phyloP scores from a whole-genome alignment of 2,888 invertebrate genomes.

The Metopia argyrocephala region DNA sequence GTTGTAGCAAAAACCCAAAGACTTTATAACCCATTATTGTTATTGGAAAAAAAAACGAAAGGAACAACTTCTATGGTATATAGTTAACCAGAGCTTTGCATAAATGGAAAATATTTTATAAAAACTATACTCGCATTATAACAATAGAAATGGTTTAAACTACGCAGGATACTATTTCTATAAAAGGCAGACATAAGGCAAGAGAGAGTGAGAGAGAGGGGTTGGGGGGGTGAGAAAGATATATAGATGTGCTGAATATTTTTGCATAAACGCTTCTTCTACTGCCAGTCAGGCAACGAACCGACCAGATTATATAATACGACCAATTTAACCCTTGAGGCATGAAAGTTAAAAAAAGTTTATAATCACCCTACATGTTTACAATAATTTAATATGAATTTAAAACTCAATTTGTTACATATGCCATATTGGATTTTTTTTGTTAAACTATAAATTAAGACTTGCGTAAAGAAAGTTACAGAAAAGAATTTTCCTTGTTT shows the following conservation, averaged over 20 bases:
- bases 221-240: too few species aligned
- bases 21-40: constrained; percentile 57
- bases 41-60: neutral
- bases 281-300: constrained; percentile 19
- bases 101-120: constrained; percentile 54
- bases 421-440: too few species aligned
- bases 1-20: constrained; percentile 44
- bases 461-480: too few species aligned
- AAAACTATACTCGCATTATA: constrained; percentile 6
- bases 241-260: constrained; percentile 2
- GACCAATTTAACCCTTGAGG: constrained; percentile 60
- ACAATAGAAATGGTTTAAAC: constrained; percentile 3
- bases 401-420: neutral
- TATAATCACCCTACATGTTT: constrained; percentile 6
- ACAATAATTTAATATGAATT: neutral
- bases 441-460: too few species aligned
- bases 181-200: too few species aligned
- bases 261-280: neutral
- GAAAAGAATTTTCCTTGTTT: too few species aligned
- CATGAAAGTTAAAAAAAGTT: constrained; percentile 48
- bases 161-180: constrained; percentile 5
- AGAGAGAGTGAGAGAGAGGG: too few species aligned
- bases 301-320: constrained; percentile 50
- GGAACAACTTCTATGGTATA: constrained; percentile 20
- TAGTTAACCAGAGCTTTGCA: constrained; percentile 57